Percentiles rank a stretch among this genome's conserved stretches.
phyloP scores from a whole-genome alignment of 2,797 vertebrate genomes.

The Scolopax bukidnonensis region DNA sequence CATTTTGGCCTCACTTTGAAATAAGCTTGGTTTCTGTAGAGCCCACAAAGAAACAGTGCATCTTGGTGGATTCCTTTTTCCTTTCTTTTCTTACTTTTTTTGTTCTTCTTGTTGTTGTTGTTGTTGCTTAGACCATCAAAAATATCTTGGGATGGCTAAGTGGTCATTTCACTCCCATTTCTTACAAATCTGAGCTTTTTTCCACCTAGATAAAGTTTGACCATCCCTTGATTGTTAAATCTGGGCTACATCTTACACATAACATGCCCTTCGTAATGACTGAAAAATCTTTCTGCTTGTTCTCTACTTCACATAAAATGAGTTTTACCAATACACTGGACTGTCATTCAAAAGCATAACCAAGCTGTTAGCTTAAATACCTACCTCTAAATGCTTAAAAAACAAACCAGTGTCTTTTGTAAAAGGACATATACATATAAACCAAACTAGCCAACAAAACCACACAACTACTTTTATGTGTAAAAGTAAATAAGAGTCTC shows the following conservation, averaged over 20 bases:
- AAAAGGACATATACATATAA: not conserved
- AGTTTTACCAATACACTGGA: slow-evolving; percentile 1
- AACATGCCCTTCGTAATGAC: not conserved
- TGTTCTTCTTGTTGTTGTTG: not conserved
- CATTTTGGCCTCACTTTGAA: not conserved
- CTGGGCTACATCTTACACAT: not conserved
- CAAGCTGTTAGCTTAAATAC: slow-evolving; percentile 17
- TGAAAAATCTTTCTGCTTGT: not conserved
- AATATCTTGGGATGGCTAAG: not conserved
- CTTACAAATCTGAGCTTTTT: not conserved
- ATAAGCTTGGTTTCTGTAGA: not conserved
- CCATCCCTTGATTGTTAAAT: not conserved
- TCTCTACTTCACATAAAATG: not conserved
- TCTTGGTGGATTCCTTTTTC: not conserved
- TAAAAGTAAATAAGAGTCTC: not conserved
- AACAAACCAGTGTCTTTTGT: not conserved
- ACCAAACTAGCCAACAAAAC: not conserved
- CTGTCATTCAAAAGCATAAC: not conserved
- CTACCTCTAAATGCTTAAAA: not conserved
- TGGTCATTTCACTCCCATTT: not conserved
- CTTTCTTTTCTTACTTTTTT: not conserved
- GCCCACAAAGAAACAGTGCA: not conserved
- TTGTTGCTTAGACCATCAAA: not conserved
- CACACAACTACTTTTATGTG: not conserved
- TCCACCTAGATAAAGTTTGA: not conserved